Evolutionary conservation across 1,140 invertebrate species (phyloP).

Genomic region (Charaxes varanes): DNA sequence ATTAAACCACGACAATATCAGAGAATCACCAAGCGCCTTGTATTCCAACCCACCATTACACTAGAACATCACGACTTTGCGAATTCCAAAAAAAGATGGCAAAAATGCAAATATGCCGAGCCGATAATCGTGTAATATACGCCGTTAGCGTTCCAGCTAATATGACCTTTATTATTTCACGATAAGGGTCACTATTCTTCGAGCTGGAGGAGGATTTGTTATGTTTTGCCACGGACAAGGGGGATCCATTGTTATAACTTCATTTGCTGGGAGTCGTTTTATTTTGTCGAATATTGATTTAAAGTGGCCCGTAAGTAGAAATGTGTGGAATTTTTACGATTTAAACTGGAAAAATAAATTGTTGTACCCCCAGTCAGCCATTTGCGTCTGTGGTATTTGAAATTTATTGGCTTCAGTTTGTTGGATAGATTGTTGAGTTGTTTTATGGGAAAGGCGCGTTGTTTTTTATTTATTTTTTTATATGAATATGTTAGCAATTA

Average conservation of each 20-base stretch:
- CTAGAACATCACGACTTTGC: constrained; percentile 16
- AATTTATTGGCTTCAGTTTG: constrained; percentile 17
- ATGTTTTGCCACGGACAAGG: not conserved
- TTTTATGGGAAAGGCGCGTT: constrained; percentile 4
- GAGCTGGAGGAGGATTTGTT: constrained; percentile 4
- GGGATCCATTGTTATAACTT: constrained; percentile 61
- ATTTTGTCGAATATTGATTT: constrained; percentile 63
- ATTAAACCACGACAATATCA: not conserved
- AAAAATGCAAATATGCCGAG: constrained; percentile 18
- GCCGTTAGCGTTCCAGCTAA: not conserved
- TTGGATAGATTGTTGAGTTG: constrained; percentile 8
- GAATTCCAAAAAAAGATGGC: constrained; percentile 6
- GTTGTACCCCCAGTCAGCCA: constrained; percentile 10
- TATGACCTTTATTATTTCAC: not conserved
- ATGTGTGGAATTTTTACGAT: constrained; percentile 67
- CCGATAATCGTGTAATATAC: constrained; percentile 10
- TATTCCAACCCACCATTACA: constrained; percentile 2
- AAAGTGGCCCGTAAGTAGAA: constrained; percentile 61
- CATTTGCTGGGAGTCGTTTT: constrained; percentile 54
- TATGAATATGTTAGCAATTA: too few relatives aligned
- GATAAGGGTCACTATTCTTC: not conserved
- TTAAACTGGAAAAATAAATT: constrained; percentile 38
- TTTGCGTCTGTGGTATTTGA: constrained; percentile 15
- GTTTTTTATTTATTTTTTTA: too few relatives aligned
- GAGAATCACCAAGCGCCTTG: not conserved